A percentile compares a stretch with the other conserved stretches of the same genome.
phyloP scores from a whole-genome alignment of 2,888 invertebrate genomes.

The Oxytorus armatus region DNA sequence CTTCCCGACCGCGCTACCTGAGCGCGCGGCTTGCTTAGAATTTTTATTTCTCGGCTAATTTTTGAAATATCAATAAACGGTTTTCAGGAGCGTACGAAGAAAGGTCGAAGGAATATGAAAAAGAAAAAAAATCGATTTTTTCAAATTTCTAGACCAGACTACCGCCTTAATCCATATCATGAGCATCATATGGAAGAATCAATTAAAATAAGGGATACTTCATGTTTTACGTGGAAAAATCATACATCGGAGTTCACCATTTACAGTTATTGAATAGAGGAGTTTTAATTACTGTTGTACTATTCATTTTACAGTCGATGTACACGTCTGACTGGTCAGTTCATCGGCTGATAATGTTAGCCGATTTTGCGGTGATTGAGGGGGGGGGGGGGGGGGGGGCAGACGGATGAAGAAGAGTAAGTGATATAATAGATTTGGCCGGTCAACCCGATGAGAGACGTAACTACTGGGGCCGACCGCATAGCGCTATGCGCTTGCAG shows the following conservation, averaged over 20 bases:
- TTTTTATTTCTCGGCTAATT: too few relatives aligned
- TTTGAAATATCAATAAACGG: too few relatives aligned
- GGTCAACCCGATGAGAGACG: conserved; percentile 48
- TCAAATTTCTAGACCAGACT: too few relatives aligned
- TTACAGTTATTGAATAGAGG: not conserved
- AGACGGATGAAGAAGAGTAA: conserved; percentile 18
- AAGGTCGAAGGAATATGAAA: too few relatives aligned
- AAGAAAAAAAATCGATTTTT: too few relatives aligned
- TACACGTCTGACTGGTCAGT: not conserved
- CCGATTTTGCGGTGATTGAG: too few relatives aligned
- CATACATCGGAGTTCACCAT: not conserved
- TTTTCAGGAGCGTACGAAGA: too few relatives aligned
- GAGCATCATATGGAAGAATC: not conserved
- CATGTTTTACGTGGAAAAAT: not conserved
- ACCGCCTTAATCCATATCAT: too few relatives aligned
- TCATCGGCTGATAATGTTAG: conserved; percentile 20
- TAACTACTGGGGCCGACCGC: conserved; percentile 55
- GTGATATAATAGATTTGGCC: conserved; percentile 38
- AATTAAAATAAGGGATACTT: not conserved
- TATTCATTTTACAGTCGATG: not conserved
- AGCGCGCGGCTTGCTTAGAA: too few relatives aligned
- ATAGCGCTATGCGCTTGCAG: conserved; percentile 23
- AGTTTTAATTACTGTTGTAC: conserved; percentile 8
- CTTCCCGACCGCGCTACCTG: too few relatives aligned
- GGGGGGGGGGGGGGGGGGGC: too few relatives aligned